phyloP scores from a whole-genome alignment of 2,797 vertebrate genomes.

The Prunella strophiata region DNA sequence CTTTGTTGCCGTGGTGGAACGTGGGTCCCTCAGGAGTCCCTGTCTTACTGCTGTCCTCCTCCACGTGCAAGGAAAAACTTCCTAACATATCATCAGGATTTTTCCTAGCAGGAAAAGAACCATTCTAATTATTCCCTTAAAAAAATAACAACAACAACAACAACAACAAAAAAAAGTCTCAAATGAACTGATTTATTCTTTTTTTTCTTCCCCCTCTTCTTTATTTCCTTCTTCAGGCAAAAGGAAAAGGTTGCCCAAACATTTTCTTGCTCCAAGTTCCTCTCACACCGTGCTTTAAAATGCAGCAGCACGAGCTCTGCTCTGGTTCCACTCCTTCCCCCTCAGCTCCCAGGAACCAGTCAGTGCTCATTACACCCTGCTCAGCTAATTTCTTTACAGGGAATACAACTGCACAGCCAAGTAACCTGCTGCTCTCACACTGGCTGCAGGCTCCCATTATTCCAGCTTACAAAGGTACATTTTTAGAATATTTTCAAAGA shows the following conservation, averaged over 20 bases:
- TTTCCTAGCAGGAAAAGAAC: not conserved
- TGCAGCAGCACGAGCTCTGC: not conserved
- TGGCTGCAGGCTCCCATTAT: not conserved
- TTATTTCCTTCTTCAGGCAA: not conserved
- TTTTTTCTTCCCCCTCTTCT: fast-evolving
- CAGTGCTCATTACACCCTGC: not conserved
- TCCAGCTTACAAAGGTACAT: not conserved
- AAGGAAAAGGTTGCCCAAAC: not conserved
- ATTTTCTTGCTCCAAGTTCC: not conserved
- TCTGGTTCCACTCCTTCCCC: not conserved
- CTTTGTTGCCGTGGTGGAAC: not conserved
- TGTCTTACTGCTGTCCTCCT: not conserved
- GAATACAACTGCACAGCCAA: not conserved
- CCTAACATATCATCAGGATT: not conserved
- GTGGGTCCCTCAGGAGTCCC: not conserved
- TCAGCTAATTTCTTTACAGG: not conserved
- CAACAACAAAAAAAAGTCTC: fast-evolving
- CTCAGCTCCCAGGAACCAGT: not conserved
- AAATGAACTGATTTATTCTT: not conserved
- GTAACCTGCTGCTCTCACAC: not conserved
- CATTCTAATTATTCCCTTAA: not conserved
- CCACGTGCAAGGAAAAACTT: not conserved
- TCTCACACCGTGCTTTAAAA: not conserved
- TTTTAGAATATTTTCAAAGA: conserved; percentile 18
- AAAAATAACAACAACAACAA: no score